A percentile compares a stretch with the other conserved stretches of the same genome.
These are phyloP conservation scores for Xiphophorus couchianus DNA, from an alignment of 2,113 vertebrate species.

Conservation along the genomic window DNA sequence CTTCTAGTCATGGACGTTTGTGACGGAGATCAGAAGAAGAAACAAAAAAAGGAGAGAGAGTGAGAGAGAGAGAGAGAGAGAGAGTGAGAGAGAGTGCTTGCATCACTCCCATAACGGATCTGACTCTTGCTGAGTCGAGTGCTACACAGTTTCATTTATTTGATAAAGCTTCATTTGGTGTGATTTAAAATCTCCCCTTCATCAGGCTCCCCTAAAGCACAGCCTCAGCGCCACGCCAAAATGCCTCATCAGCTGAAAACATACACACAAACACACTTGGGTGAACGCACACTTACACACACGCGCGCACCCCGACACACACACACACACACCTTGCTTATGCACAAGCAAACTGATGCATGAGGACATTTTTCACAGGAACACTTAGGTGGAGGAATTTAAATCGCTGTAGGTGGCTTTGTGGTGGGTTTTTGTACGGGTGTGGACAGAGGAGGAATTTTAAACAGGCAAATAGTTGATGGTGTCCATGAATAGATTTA, in stretches of 20 bases:
- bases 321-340: slow-evolving; percentile 19
- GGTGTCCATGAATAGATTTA: slow-evolving; percentile 4
- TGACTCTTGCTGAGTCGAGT: slow-evolving; percentile 70
- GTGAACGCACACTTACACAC: neutral
- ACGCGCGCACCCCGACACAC: slow-evolving; percentile 27
- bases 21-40: slow-evolving; percentile 1
- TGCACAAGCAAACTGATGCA: slow-evolving; percentile 24
- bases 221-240: slow-evolving; percentile 61
- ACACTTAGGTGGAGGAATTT: slow-evolving; percentile 40
- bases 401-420: slow-evolving; percentile 35
- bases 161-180: slow-evolving; percentile 77
- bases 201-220: slow-evolving; percentile 71
- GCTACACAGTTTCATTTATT: slow-evolving; percentile 72
- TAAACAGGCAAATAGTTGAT: slow-evolving; percentile 26
- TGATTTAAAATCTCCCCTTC: slow-evolving; percentile 75
- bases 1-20: slow-evolving; percentile 11
- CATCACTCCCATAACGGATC: slow-evolving; percentile 55
- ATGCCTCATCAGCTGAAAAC: slow-evolving; percentile 74
- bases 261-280: slow-evolving; percentile 30
- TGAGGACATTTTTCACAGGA: slow-evolving; percentile 49
- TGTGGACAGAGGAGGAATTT: slow-evolving; percentile 20
- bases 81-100: slow-evolving; percentile 22
- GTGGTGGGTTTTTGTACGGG: slow-evolving; percentile 19
- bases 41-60: neutral
- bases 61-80: neutral